These are phyloP conservation scores for Leptinotarsa haldemani DNA, from an alignment of 2,888 invertebrate genomes.

Conservation along the genomic window DNA sequence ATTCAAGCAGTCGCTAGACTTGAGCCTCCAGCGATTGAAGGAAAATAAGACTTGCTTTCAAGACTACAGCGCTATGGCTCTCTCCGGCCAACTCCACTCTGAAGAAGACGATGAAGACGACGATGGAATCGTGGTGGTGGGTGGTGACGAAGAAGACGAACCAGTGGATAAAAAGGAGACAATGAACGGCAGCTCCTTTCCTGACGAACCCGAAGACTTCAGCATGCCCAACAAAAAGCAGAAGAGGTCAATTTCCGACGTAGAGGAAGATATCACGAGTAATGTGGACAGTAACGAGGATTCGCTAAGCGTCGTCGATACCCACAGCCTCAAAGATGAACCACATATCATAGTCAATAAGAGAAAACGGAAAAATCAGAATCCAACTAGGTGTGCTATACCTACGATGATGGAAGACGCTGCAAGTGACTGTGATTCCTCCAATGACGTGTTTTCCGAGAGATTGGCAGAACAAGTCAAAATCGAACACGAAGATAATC, in stretches of 20 bases:
- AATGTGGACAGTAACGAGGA: conserved; percentile 77
- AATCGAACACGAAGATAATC: conserved; percentile 46
- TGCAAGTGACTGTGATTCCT: conserved; percentile 72
- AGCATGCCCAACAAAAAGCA: conserved; percentile 75
- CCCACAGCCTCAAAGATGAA: conserved; percentile 70
- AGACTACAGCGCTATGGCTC: conserved; percentile 56
- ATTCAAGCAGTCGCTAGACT: conserved; percentile 74
- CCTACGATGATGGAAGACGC: conserved; percentile 69
- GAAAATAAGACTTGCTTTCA: conserved; percentile 61
- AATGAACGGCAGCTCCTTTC: conserved; percentile 59
- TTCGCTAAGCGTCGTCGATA: conserved; percentile 69
- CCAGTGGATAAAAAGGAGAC: conserved; percentile 58
- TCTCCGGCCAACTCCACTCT: conserved; percentile 51
- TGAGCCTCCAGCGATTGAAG: conserved; percentile 68
- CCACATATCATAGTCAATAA: conserved; percentile 73
- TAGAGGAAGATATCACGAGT: conserved; percentile 70
- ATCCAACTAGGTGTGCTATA: conserved; percentile 84
- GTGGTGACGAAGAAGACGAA: conserved; percentile 68
- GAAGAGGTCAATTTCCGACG: conserved; percentile 69
- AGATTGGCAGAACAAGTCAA: conserved; percentile 51
- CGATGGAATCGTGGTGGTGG: conserved; percentile 82
- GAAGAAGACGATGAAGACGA: conserved; percentile 80
- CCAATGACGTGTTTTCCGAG: conserved; percentile 68
- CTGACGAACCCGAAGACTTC: conserved; percentile 76
- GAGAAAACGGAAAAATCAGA: conserved; percentile 88